These are phyloP conservation scores for Argyrosomus japonicus DNA, from an alignment of 2,113 vertebrate genomes.

Conservation along the genomic window DNA sequence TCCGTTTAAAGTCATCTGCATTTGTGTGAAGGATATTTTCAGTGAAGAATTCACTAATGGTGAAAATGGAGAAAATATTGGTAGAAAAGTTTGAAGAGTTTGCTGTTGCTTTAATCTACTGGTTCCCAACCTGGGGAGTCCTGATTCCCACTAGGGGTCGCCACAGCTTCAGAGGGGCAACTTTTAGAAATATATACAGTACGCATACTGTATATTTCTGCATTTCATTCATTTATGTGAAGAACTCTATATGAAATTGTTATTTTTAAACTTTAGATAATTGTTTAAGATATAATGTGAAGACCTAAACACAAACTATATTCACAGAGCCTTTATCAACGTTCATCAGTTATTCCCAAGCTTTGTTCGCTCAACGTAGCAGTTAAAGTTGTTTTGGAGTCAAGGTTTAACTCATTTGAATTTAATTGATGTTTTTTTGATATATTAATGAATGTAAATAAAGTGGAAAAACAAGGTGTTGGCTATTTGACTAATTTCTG, in stretches of 20 bases:
- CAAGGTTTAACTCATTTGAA: not conserved
- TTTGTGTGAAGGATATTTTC: not conserved
- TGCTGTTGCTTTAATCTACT: not conserved
- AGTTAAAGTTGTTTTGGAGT: not conserved
- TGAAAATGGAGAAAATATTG: not conserved
- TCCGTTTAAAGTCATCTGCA: not conserved
- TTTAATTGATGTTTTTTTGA: not conserved
- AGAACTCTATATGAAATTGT: too few species aligned
- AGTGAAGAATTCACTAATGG: not conserved
- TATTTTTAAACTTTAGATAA: too few species aligned
- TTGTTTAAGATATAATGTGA: too few species aligned
- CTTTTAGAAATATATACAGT: too few species aligned
- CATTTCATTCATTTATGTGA: too few species aligned
- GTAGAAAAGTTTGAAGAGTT: not conserved
- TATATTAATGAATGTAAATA: not conserved
- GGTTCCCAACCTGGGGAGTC: too few species aligned
- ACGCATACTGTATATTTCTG: too few species aligned
- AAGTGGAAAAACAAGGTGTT: not conserved
- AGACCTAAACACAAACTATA: too few species aligned
- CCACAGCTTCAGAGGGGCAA: too few species aligned
- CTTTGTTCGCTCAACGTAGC: not conserved
- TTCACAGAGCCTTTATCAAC: too few species aligned
- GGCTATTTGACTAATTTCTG: not conserved
- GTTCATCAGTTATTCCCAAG: not conserved
- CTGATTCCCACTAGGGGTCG: too few species aligned